Base-by-base conservation (phyloP, 2,797 vertebrate genomes). In the Sandelia bainsii region DNA sequence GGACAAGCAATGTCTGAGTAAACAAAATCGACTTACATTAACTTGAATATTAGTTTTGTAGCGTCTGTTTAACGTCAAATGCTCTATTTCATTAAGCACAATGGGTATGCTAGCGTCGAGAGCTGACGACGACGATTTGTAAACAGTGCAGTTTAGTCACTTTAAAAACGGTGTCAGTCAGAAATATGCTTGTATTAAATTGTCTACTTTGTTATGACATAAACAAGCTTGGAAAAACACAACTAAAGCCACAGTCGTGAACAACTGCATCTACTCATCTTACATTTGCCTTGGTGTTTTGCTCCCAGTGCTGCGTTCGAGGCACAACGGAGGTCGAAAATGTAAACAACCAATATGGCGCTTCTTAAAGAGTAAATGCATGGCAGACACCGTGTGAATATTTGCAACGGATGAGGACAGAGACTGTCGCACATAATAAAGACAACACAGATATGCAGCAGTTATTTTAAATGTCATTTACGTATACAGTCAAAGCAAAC, bases 111-210 rank as follows among this genome's bases (percentile, higher is more conserved):
- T 8, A 14, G 29, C 29, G 29, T 20, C 60, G 14, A 59, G 29
- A 62, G 17, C 16, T 6, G 19, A 4, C 19, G 48, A 58, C 25
- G 46, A 3, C 37, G 2, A 13, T 9, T 42, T 19, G 58, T 48
- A 9, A 68, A 82, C 59, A 68, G 50, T 8, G 37, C 37, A 4
- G 37, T 39, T 39, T 39, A 39, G 37, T 39, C 37, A 39, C 37
- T 39, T 39, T 13, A 39, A 13, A 39, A 39, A 34, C 32, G 8
- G 8, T 5, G 4, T 4, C 37, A 39, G 11, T 39, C 12, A 4
- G 0, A 39, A 5, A 39, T 39, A 39, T 39, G 16, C 17, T 7
- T 45, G 17, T 34, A 16, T 19, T 16, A 19, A 19, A 45, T 8
- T 8, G 14, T 4, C 6, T 2, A 44, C 14, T 44, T 17, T 44